These are phyloP conservation scores for Drosophila tanythrix DNA, from an alignment of 2,888 invertebrate genomes.

Conservation along the genomic window DNA sequence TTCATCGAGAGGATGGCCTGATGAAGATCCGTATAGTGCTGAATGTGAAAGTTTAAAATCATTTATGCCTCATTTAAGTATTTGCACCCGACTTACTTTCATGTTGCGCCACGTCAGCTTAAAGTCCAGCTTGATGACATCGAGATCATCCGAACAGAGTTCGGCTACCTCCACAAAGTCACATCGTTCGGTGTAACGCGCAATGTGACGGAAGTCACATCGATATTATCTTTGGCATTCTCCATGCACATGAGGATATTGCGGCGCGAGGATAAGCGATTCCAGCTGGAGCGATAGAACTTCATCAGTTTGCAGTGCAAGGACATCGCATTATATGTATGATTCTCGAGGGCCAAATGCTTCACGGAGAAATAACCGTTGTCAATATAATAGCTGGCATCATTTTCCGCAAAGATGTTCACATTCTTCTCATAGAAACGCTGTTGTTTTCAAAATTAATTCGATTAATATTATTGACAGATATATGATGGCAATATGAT, in stretches of 20 bases:
- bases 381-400: slow-evolving; percentile 80
- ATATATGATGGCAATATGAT: background rate
- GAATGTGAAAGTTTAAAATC: background rate
- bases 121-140: slow-evolving; percentile 71
- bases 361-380: slow-evolving; percentile 80
- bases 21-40: slow-evolving; percentile 81
- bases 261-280: slow-evolving; percentile 79
- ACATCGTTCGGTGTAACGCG: slow-evolving; percentile 78
- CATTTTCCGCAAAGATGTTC: slow-evolving; percentile 82
- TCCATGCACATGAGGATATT: slow-evolving; percentile 74
- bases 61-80: too few species aligned
- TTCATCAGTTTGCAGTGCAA: slow-evolving; percentile 75
- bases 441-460: slow-evolving; percentile 41
- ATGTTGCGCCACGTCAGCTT: slow-evolving; percentile 80
- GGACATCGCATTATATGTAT: slow-evolving; percentile 79
- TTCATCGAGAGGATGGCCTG: slow-evolving; percentile 74
- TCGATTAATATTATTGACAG: background rate
- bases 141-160: slow-evolving; percentile 72
- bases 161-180: slow-evolving; percentile 80
- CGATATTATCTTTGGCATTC: slow-evolving; percentile 55
- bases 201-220: slow-evolving; percentile 43
- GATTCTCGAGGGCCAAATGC: slow-evolving; percentile 77
- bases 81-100: slow-evolving; percentile 55
- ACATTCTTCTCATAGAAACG: slow-evolving; percentile 68
- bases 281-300: slow-evolving; percentile 79